These are phyloP conservation scores for Petaurus breviceps DNA, from an alignment of 2,113 vertebrate species.

Conservation along the genomic window DNA sequence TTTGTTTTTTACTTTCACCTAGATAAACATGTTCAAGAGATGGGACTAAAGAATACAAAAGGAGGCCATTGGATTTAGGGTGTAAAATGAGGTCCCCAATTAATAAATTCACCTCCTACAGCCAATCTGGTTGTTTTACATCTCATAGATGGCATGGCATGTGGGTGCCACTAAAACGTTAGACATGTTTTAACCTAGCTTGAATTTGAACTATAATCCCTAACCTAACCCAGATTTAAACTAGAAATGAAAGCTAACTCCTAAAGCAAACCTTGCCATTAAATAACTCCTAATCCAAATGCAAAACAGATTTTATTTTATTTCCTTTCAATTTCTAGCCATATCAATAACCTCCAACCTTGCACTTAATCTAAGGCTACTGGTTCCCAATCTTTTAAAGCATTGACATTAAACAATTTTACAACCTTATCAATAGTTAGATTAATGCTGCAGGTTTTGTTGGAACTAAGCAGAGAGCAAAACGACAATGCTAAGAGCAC, in stretches of 20 bases:
- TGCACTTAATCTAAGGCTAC: not conserved
- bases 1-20: not conserved
- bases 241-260: not conserved
- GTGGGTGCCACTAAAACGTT: not conserved
- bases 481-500: not conserved
- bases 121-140: not conserved
- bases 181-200: not conserved
- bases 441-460: not conserved
- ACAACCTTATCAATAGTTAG: not conserved
- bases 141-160: not conserved
- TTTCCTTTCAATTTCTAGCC: not conserved
- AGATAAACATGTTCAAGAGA: not conserved
- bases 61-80: not conserved
- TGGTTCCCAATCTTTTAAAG: not conserved
- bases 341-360: not conserved
- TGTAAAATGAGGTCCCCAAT: not conserved
- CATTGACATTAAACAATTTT: not conserved
- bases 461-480: not conserved
- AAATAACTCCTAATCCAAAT: not conserved
- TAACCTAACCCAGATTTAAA: not conserved
- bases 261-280: not conserved
- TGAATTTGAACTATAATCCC: not conserved
- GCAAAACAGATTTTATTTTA: not conserved
- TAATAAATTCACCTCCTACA: not conserved
- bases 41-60: not conserved